A percentile compares a stretch with the other conserved stretches of the same genome.
Conservation (phyloP, 2,888 invertebrate genomes). For the Iphiclides podalirius region DNA sequence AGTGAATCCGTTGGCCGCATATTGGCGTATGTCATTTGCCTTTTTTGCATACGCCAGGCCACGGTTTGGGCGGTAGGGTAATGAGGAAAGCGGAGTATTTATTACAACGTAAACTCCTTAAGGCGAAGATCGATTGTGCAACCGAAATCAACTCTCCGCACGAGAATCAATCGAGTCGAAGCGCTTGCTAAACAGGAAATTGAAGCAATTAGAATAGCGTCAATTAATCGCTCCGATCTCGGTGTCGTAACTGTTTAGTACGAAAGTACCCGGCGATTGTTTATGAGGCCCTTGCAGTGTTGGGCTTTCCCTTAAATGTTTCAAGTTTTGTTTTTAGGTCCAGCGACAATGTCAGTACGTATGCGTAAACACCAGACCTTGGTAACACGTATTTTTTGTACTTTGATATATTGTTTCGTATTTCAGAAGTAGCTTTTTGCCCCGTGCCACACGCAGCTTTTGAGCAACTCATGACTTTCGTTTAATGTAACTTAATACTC, state of each 20-base stretch:
- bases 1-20: constrained; percentile 62
- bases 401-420: constrained; percentile 75
- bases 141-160: constrained; percentile 20
- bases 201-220: constrained; percentile 26
- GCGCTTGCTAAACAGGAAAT: constrained; percentile 21
- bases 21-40: constrained; percentile 71
- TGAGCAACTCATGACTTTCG: constrained; percentile 45
- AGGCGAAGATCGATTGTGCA: constrained; percentile 35
- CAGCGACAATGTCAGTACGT: constrained; percentile 65
- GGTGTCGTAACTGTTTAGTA: constrained; percentile 22
- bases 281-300: background rate
- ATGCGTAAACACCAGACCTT: constrained; percentile 68
- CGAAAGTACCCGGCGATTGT: constrained; percentile 24
- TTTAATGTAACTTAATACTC: constrained; percentile 38
- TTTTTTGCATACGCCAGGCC: constrained; percentile 61
- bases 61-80: constrained; percentile 74
- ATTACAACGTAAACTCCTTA: constrained; percentile 52
- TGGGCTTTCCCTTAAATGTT: constrained; percentile 49
- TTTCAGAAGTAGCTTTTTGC: constrained; percentile 71
- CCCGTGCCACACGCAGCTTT: constrained; percentile 67
- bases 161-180: constrained; percentile 17
- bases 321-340: constrained; percentile 49
- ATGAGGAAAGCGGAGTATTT: constrained; percentile 70
- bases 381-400: constrained; percentile 74
- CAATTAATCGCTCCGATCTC: constrained; percentile 16